A percentile compares a stretch with the other conserved stretches of the same genome.
These are phyloP conservation scores for Cheilosia soror DNA, from an alignment of 2,888 invertebrate species.

Conservation along the genomic window DNA sequence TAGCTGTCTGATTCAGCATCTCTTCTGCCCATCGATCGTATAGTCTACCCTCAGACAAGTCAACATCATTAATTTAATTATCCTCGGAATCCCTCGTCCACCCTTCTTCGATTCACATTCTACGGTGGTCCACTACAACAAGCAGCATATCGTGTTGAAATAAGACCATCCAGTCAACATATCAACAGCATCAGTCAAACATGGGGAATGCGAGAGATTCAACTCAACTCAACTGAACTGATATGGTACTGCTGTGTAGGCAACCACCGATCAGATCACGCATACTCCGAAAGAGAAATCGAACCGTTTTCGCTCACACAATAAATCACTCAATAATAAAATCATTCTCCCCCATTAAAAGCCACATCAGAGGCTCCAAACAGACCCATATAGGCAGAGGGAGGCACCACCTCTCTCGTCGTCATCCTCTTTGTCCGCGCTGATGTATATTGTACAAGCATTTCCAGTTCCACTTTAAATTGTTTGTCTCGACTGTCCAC, in stretches of 20 bases:
- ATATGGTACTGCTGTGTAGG: neutral
- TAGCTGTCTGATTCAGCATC: neutral
- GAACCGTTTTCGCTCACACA: slow-evolving; percentile 51
- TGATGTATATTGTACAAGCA: neutral
- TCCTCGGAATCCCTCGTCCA: slow-evolving; percentile 17
- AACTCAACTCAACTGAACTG: slow-evolving; percentile 9
- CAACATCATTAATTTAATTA: slow-evolving; percentile 65
- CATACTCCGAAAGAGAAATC: slow-evolving; percentile 43
- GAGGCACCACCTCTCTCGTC: neutral
- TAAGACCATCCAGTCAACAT: slow-evolving; percentile 60
- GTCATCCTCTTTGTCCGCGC: neutral
- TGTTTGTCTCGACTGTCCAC: slow-evolving; percentile 51
- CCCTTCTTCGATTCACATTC: slow-evolving; percentile 30
- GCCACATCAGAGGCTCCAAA: slow-evolving; percentile 39
- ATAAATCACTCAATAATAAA: slow-evolving; percentile 73
- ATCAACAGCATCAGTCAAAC: slow-evolving; percentile 59
- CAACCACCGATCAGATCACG: slow-evolving; percentile 19
- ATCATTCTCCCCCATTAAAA: slow-evolving; percentile 47
- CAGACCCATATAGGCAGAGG: slow-evolving; percentile 5
- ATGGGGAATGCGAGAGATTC: slow-evolving; percentile 4
- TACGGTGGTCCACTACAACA: slow-evolving; percentile 59
- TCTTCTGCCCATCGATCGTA: slow-evolving; percentile 22
- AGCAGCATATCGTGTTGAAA: slow-evolving; percentile 48
- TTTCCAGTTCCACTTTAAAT: slow-evolving; percentile 60
- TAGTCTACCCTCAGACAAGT: slow-evolving; percentile 26